Conservation (phyloP, 1,140 invertebrate genomes). For the Potamilus streckersoni region DNA sequence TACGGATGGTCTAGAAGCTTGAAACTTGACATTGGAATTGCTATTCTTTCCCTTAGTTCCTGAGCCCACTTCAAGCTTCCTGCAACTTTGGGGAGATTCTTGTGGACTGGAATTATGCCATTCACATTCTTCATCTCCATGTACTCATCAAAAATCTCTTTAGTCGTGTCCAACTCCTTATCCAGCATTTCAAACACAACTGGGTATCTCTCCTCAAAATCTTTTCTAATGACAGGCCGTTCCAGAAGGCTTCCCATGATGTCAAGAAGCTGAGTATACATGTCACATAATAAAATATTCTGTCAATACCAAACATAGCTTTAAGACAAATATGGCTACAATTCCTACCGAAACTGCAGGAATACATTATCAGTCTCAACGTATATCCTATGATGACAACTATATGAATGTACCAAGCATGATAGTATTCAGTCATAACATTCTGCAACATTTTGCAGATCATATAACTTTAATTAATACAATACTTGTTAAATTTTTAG, state of each 20-base stretch:
- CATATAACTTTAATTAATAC: too few species aligned
- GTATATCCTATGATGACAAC: too few species aligned
- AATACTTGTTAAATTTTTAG: too few species aligned
- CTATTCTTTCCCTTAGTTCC: slow-evolving; percentile 79
- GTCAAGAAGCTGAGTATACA: slow-evolving; percentile 63
- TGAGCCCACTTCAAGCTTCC: slow-evolving; percentile 82
- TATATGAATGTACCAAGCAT: too few species aligned
- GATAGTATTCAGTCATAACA: too few species aligned
- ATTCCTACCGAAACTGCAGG: too few species aligned
- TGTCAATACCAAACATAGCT: too few species aligned
- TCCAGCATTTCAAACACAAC: slow-evolving; percentile 82
- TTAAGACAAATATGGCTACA: too few species aligned
- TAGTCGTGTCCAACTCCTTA: slow-evolving; percentile 74
- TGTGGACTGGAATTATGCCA: slow-evolving; percentile 72
- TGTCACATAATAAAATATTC: too few species aligned
- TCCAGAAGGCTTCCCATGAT: slow-evolving; percentile 86
- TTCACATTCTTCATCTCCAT: slow-evolving; percentile 23
- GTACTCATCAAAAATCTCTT: slow-evolving; percentile 52
- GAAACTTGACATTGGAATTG: slow-evolving; percentile 72
- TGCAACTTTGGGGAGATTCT: slow-evolving; percentile 82
- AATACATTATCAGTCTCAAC: too few species aligned
- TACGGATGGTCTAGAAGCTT: slow-evolving; percentile 43
- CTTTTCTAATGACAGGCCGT: slow-evolving; percentile 83
- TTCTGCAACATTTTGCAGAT: too few species aligned
- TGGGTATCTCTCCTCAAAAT: slow-evolving; percentile 84